Conservation (phyloP, 1,140 invertebrate species). For the Drusus annulatus region DNA sequence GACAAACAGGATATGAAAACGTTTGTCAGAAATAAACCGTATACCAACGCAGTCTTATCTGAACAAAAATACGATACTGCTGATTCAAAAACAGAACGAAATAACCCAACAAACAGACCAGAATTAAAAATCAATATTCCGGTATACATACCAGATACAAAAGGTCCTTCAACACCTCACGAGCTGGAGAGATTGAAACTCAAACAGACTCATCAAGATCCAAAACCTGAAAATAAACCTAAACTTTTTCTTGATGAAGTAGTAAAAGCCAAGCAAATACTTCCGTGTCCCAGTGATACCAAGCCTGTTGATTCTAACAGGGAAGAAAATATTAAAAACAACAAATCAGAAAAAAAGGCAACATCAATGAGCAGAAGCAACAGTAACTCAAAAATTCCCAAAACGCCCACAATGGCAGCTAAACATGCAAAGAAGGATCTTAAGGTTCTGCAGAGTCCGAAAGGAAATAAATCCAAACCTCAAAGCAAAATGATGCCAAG, state of each 20-base stretch:
- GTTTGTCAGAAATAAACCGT: not conserved
- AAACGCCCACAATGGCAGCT: constrained; percentile 53
- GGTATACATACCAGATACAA: constrained; percentile 65
- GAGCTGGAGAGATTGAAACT: constrained; percentile 65
- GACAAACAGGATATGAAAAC: constrained; percentile 64
- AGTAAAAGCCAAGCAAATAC: not conserved
- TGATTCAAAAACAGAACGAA: constrained; percentile 63
- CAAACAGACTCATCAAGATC: constrained; percentile 59
- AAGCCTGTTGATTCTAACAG: not conserved
- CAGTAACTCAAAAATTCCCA: constrained; percentile 54
- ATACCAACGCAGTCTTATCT: too few species aligned
- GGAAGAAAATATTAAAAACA: constrained; percentile 31
- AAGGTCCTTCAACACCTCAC: constrained; percentile 67
- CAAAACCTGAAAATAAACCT: constrained; percentile 66
- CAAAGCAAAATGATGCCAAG: constrained; percentile 53
- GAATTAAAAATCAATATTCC: constrained; percentile 64
- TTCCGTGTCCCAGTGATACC: not conserved
- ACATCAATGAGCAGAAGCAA: constrained; percentile 24
- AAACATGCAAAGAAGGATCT: constrained; percentile 45
- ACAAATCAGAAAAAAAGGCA: constrained; percentile 39
- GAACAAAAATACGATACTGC: constrained; percentile 26
- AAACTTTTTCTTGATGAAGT: constrained; percentile 46
- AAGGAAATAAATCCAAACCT: constrained; percentile 52
- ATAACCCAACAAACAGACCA: constrained; percentile 65
- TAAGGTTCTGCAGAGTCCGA: constrained; percentile 47